These are phyloP conservation scores for Anthopleura sola DNA, from an alignment of 64 coral and sea anemone genomes.

Conservation along the genomic window DNA sequence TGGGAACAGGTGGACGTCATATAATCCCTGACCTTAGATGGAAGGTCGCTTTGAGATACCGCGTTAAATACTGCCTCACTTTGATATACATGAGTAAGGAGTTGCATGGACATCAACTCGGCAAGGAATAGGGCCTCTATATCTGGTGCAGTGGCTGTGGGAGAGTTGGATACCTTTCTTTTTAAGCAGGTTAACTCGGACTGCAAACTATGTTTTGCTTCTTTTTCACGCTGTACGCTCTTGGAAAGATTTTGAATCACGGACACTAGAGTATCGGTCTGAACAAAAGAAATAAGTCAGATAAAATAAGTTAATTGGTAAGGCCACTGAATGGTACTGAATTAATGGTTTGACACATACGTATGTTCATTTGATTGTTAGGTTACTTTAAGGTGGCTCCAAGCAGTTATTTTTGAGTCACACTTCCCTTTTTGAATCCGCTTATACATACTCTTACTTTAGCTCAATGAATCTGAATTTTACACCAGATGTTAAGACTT, in stretches of 20 bases:
- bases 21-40: conserved; percentile 47
- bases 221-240: conserved; percentile 90
- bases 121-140: conserved; percentile 77
- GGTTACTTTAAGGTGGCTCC: too few species aligned
- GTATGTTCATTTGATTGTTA: too few species aligned
- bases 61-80: conserved; percentile 33
- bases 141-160: conserved; percentile 56
- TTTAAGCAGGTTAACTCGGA: conserved; percentile 79
- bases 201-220: conserved; percentile 74
- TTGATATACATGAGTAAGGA: conserved; percentile 58
- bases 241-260: conserved; percentile 91
- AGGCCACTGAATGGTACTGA: too few species aligned
- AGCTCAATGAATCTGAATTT: too few species aligned
- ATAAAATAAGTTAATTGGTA: background rate
- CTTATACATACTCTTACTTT: too few species aligned
- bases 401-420: too few species aligned
- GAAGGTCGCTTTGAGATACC: conserved; percentile 26
- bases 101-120: conserved; percentile 85
- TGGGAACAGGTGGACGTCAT: conserved; percentile 35
- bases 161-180: conserved; percentile 67
- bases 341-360: background rate
- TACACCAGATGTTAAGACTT: too few species aligned
- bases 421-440: too few species aligned
- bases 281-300: conserved; percentile 1
- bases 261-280: conserved; percentile 84